phyloP scores from a whole-genome alignment of 2,113 vertebrate species.

The Aix galericulata region DNA sequence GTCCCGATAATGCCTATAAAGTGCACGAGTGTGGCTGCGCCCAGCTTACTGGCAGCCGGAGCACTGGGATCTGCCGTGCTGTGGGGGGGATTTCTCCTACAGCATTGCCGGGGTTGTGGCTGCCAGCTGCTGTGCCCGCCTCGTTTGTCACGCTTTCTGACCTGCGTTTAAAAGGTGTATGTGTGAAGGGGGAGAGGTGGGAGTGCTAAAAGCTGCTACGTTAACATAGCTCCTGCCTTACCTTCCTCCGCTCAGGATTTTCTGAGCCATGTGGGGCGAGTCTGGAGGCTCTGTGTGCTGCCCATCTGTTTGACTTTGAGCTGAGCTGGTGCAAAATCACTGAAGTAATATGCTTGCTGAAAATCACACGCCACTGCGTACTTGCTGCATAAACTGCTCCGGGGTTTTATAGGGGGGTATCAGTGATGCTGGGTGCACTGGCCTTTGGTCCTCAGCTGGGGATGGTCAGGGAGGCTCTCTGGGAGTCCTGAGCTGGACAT shows the following conservation, averaged over 20 bases:
- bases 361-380: fast-evolving
- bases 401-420: neutral
- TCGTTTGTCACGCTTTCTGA: fast-evolving
- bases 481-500: neutral
- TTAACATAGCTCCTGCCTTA: neutral
- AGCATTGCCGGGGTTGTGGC: neutral
- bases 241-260: neutral
- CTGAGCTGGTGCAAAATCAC: neutral
- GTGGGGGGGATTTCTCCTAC: fast-evolving
- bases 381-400: neutral
- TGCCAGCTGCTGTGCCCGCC: neutral
- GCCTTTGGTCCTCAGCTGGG: neutral
- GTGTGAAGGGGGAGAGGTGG: neutral
- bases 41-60: neutral
- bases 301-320: neutral
- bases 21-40: neutral
- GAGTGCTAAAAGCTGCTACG: neutral
- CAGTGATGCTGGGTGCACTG: neutral
- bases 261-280: neutral
- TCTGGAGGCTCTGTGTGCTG: neutral
- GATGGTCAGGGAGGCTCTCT: neutral
- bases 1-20: neutral
- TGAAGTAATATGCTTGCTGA: neutral
- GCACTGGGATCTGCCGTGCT: neutral
- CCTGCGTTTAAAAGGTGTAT: neutral